Base-by-base conservation (phyloP, 2,797 vertebrate species). In the Babyrousa celebensis region DNA sequence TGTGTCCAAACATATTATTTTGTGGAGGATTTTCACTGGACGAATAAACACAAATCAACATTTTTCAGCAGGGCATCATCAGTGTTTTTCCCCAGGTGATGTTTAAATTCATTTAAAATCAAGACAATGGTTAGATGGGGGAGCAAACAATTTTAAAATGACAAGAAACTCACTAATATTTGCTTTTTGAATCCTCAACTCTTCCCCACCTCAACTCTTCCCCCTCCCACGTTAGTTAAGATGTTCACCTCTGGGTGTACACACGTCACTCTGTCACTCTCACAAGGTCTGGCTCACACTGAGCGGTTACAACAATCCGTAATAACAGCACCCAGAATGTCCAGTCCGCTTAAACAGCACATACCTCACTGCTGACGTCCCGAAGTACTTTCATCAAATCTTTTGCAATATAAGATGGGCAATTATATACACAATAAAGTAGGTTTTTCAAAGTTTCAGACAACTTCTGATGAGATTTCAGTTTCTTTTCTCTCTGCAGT, bases 331-430 rank as follows among this genome's bases (percentile, higher is more conserved):
- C 2, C 17, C 0, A 15, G 27, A 70, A 54, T 1, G 15, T 6
- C 65, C 5, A 48, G 48, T 14, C 52, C 71, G 40, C 67, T 54
- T 14, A 65, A 80, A 65, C 3, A 16, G 48, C 40, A 98, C 98
- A 43, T 83, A 99, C 99, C 99, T 99, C 98, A 95, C 99, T 99
- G 54, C 98, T 98, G 89, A 99, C 98, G 3, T 98, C 97, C 52
- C 97, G 96, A 97, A 99, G 98, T 1, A 99, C 97, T 78, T 97
- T 98, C 98, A 99, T 98, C 96, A 99, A 96, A 32, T 97, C 94
- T 98, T 98, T 98, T 94, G 99, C 98, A 75, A 99, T 97, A 80
- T 99, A 99, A 1, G 99, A 99, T 3, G 99, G 99, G 75, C 99
- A 99, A 95, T 94, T 77, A 96, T 98, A 98, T 3, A 99, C 94